Percentiles rank a stretch among this genome's conserved stretches.
These are phyloP conservation scores for Onychomys leucogaster DNA, from an alignment of 2,797 vertebrate genomes.

Conservation along the genomic window DNA sequence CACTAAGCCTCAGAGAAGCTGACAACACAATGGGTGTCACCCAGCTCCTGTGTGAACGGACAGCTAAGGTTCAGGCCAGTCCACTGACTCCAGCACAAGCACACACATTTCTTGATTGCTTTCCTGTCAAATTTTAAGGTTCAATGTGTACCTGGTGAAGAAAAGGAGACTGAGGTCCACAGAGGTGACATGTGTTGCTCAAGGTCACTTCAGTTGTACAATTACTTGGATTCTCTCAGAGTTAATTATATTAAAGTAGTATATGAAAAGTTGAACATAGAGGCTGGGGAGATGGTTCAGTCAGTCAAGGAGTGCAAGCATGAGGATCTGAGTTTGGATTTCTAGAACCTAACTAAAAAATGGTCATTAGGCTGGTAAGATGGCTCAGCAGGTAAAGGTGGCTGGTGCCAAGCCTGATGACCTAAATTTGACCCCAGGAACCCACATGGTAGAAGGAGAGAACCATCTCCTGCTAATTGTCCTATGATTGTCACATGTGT, in stretches of 20 bases:
- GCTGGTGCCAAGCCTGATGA: neutral
- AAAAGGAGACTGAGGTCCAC: neutral
- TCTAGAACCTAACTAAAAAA: neutral
- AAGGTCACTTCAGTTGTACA: neutral
- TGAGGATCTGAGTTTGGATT: neutral
- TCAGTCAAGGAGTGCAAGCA: too few species aligned
- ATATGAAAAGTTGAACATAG: neutral
- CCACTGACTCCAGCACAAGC: neutral
- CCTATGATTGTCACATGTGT: neutral
- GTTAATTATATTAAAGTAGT: neutral
- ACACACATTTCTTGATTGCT: neutral
- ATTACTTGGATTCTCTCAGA: neutral
- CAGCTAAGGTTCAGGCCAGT: neutral
- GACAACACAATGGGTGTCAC: neutral
- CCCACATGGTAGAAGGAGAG: too few species aligned
- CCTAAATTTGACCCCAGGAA: too few species aligned
- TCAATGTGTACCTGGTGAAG: neutral
- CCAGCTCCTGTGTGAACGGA: neutral
- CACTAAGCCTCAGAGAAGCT: slow-evolving; percentile 28
- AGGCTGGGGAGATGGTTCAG: neutral
- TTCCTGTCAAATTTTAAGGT: neutral
- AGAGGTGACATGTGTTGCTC: neutral
- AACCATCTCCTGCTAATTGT: too few species aligned
- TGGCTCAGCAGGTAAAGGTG: neutral
- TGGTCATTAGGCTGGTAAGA: neutral